Conservation (phyloP, 2,113 vertebrate genomes). For the Hypomesus transpacificus region DNA sequence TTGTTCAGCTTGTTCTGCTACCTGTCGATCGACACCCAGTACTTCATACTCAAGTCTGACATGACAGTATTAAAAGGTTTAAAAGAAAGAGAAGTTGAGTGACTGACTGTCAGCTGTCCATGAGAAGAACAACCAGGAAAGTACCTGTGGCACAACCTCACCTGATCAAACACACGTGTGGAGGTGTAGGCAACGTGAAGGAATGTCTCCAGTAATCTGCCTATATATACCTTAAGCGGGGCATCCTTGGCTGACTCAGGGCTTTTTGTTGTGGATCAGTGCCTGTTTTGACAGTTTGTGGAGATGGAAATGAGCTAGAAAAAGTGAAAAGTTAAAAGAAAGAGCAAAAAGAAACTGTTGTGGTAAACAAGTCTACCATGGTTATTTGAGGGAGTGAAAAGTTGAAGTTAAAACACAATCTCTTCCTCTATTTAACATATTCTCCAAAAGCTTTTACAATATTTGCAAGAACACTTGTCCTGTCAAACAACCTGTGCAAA, state of each 20-base stretch:
- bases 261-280: neutral
- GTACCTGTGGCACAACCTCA: neutral
- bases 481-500: too few relatives aligned
- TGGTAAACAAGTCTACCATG: too few relatives aligned
- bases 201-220: constrained; percentile 5
- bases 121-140: neutral
- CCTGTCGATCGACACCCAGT: neutral
- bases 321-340: too few relatives aligned
- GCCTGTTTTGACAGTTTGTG: neutral
- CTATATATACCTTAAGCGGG: neutral
- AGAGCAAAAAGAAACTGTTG: too few relatives aligned
- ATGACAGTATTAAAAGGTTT: neutral
- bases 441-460: too few relatives aligned
- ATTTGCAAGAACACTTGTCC: too few relatives aligned
- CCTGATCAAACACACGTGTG: constrained; percentile 27
- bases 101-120: neutral
- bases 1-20: too few relatives aligned
- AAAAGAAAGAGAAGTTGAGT: neutral
- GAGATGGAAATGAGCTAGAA: neutral
- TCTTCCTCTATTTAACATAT: too few relatives aligned
- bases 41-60: constrained; percentile 2
- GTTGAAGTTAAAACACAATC: too few relatives aligned
- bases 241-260: neutral
- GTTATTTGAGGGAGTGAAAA: too few relatives aligned
- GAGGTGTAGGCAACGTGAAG: neutral